phyloP scores from a whole-genome alignment of 1,140 invertebrate species.

The Bombyx mandarina region DNA sequence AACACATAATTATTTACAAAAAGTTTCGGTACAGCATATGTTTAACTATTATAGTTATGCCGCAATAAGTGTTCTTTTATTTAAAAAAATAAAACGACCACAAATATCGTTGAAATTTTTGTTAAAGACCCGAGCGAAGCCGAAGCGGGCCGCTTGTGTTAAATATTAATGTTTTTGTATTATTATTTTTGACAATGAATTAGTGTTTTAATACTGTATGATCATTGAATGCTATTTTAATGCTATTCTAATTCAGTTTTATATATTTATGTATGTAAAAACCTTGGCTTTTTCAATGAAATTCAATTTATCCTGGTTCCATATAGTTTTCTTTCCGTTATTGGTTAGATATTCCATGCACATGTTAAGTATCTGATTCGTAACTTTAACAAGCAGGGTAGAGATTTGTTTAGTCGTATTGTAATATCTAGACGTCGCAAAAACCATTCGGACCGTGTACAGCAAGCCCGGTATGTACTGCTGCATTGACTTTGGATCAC shows the following conservation, averaged over 20 bases:
- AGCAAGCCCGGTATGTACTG: conserved; percentile 79
- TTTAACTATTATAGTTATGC: too few relatives aligned
- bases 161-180: too few relatives aligned
- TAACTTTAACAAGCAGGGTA: conserved; percentile 84
- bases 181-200: too few relatives aligned
- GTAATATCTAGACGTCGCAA: conserved; percentile 88
- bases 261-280: neutral
- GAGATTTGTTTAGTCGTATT: conserved; percentile 86
- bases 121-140: too few relatives aligned
- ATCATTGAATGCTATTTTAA: neutral
- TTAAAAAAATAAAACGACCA: too few relatives aligned
- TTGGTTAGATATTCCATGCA: conserved; percentile 81
- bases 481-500: conserved; percentile 79
- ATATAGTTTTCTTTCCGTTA: conserved; percentile 75
- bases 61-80: too few relatives aligned
- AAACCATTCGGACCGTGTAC: conserved; percentile 85
- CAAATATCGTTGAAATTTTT: too few relatives aligned
- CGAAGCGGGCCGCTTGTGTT: too few relatives aligned
- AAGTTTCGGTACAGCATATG: too few relatives aligned
- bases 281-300: conserved; percentile 82
- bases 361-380: conserved; percentile 82
- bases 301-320: conserved; percentile 77
- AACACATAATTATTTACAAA: too few relatives aligned
- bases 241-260: neutral
- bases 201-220: neutral